Base-by-base conservation (phyloP, 2,113 vertebrate species). In the Phoenicopterus ruber region DNA sequence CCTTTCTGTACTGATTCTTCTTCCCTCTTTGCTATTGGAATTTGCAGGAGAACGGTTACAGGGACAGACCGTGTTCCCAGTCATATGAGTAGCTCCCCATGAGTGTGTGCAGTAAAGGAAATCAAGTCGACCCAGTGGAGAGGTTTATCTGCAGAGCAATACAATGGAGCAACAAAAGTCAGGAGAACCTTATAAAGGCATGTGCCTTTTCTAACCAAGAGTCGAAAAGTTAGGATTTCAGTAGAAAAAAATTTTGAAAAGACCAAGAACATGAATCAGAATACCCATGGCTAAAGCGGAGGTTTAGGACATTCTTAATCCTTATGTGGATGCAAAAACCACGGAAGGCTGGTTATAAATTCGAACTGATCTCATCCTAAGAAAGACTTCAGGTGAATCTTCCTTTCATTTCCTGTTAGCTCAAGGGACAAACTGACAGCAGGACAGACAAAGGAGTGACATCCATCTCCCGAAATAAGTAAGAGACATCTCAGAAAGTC, bases 381-480 rank as follows among this genome's bases (percentile, higher is more conserved):
- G 74, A 47, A 93, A 94, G 73, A 88, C 47, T 94, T 77, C 89
- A 97, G 94, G 92, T 95, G 77, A 83, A 81, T 55, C 82, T 89
- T 96, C 44, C 42, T 90, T 96, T 81, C 38, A 67, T 89, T 82
- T 94, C 87, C 88, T 81, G 55, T 57, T 93, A 76, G 82, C 42
- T 94, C 8, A 8, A 88, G 73, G 78, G 67, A 80, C 2, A 6
- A 82, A 47, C 63, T 47, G 69, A 62, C 62, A 88, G 54, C 44
- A 58, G 72, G 89, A 82, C 65, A 55, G 81, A 72, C 62, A 90
- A 74, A 93, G 32, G 63, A 84, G 52, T 70, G 87, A 36, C 26
- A 88, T 50, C 63, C 47, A 26, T 52, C 65, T 79, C 79, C 67
- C 26, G 1, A 91, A 96, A 91, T 49, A 62, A 73, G 38, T 42